Conservation (phyloP, 2,113 vertebrate species). For the Benitochromis conjunctus region DNA sequence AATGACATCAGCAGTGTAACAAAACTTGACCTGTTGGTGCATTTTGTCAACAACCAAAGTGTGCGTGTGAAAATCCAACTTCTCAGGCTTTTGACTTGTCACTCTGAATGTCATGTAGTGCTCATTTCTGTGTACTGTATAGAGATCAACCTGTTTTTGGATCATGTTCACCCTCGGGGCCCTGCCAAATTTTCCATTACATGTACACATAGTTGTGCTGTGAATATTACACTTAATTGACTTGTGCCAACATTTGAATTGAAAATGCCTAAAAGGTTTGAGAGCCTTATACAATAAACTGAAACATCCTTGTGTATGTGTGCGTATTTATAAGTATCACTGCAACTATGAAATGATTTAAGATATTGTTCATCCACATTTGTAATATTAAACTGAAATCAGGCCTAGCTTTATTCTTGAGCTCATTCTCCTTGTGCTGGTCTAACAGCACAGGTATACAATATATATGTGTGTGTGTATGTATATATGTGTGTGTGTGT, state of each 20-base stretch:
- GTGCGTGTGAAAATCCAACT: conserved; percentile 35
- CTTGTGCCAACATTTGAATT: conserved; percentile 42
- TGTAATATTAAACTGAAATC: not conserved
- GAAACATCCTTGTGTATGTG: conserved; percentile 5
- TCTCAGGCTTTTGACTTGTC: conserved; percentile 61
- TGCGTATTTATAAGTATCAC: conserved; percentile 46
- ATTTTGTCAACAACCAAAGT: conserved; percentile 70
- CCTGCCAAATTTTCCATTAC: conserved; percentile 4
- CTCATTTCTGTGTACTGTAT: conserved; percentile 14
- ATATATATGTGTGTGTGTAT: too few relatives aligned
- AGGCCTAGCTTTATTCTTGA: not conserved
- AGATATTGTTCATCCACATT: not conserved
- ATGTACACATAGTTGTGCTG: conserved; percentile 1
- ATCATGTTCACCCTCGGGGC: not conserved
- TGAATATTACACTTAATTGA: conserved; percentile 23
- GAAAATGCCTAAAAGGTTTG: not conserved
- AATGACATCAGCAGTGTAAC: conserved; percentile 6
- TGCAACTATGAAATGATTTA: conserved; percentile 40
- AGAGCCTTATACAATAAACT: conserved; percentile 44
- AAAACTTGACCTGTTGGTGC: conserved; percentile 41
- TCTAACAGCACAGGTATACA: not conserved
- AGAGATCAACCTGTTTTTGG: not conserved
- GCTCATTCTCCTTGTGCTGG: not conserved
- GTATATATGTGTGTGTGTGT: too few relatives aligned
- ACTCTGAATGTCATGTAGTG: conserved; percentile 55